Percentiles rank a stretch among this genome's conserved stretches.
phyloP scores from a whole-genome alignment of 2,797 vertebrate species.

The Tadarida brasiliensis region DNA sequence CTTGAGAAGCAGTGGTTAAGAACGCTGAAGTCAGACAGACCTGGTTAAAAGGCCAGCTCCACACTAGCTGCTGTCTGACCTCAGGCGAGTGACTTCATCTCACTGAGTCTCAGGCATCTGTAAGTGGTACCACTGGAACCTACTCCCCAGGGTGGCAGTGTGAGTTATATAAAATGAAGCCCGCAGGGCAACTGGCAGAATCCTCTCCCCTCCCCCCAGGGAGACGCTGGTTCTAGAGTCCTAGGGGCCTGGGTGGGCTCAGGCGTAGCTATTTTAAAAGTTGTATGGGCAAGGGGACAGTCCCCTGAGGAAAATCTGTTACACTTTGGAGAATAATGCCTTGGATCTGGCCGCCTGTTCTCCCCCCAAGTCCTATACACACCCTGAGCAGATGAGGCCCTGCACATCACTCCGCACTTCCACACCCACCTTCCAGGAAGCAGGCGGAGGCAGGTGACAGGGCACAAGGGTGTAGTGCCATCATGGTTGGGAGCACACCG shows the following conservation, averaged over 20 bases:
- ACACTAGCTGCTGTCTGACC: background rate
- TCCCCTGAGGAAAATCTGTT: background rate
- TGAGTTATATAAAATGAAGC: background rate
- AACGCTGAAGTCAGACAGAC: background rate
- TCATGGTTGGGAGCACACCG: fast-evolving
- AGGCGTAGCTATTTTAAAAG: background rate
- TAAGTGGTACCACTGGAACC: background rate
- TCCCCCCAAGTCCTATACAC: fast-evolving
- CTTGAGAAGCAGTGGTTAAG: background rate
- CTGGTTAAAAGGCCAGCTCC: background rate
- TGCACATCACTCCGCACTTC: background rate
- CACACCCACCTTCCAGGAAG: background rate
- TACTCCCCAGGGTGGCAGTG: background rate
- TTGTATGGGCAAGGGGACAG: background rate
- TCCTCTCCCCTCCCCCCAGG: background rate
- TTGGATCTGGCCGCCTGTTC: background rate
- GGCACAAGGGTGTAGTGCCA: background rate
- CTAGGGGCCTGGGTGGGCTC: background rate
- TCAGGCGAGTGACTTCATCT: background rate
- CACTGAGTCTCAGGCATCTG: background rate
- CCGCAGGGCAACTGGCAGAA: background rate
- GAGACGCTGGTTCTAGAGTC: background rate
- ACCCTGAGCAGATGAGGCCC: background rate
- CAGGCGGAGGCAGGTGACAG: too few relatives aligned
- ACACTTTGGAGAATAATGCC: background rate